phyloP scores from a whole-genome alignment of 35 echinoderm and acorn worm genomes.

The Diadema setosum region DNA sequence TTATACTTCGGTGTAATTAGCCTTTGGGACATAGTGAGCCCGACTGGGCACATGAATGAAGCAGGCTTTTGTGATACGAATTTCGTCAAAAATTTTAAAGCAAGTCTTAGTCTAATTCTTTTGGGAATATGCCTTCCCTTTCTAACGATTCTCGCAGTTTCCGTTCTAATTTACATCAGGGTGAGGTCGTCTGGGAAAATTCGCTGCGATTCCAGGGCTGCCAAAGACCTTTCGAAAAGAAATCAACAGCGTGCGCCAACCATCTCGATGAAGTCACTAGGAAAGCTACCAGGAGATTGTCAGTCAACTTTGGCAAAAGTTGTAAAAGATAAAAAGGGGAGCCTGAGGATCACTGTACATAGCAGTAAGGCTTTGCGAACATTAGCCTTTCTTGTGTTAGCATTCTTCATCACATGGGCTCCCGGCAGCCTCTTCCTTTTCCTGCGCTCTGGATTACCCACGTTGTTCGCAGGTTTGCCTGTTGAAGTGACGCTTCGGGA shows the following conservation, averaged over 20 bases:
- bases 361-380: background rate
- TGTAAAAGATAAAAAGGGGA: too few species aligned
- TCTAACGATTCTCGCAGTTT: background rate
- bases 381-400: background rate
- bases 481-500: background rate
- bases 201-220: background rate
- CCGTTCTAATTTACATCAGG: background rate
- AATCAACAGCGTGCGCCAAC: background rate
- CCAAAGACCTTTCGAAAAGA: background rate
- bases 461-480: background rate
- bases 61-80: background rate
- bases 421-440: background rate
- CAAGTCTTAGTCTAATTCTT: background rate
- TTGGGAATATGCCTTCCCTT: background rate
- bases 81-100: background rate
- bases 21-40: background rate
- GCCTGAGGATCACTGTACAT: too few species aligned
- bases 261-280: background rate
- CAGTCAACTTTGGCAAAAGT: too few species aligned
- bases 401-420: background rate
- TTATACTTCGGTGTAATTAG: background rate
- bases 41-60: background rate
- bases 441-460: background rate
- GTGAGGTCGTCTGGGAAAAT: background rate
- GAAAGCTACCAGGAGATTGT: too few species aligned